Percentiles rank a stretch among this genome's conserved stretches.
phyloP scores from a whole-genome alignment of 2,797 vertebrate species.

The Helicolenus hilgendorfi region DNA sequence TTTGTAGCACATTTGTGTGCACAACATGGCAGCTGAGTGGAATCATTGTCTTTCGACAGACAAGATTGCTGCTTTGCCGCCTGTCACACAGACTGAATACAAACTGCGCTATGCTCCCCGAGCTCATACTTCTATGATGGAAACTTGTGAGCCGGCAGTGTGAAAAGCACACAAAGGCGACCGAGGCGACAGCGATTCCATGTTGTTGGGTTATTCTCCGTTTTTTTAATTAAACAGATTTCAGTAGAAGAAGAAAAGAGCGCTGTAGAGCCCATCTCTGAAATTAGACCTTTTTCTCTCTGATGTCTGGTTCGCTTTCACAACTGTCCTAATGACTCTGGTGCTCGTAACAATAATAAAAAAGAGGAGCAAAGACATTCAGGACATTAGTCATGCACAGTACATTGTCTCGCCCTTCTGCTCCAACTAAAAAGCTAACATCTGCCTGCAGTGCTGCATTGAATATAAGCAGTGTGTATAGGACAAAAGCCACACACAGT shows the following conservation, averaged over 20 bases:
- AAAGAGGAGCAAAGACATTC: conserved; percentile 36
- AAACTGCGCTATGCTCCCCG: conserved; percentile 72
- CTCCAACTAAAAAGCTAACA: conserved; percentile 66
- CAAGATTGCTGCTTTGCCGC: conserved; percentile 79
- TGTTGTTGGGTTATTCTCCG: conserved; percentile 53
- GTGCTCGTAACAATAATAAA: conserved; percentile 21
- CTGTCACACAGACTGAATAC: conserved; percentile 84
- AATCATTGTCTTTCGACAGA: conserved; percentile 84
- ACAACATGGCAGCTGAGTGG: conserved; percentile 79
- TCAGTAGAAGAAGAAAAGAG: conserved; percentile 41
- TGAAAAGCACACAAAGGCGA: conserved; percentile 73
- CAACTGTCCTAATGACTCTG: conserved; percentile 47
- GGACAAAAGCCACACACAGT: conserved; percentile 37
- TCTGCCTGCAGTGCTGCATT: conserved; percentile 59
- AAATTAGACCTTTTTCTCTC: conserved; percentile 55
- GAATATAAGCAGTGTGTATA: conserved; percentile 23
- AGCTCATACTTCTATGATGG: conserved; percentile 70
- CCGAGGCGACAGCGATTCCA: conserved; percentile 43
- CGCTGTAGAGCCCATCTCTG: conserved; percentile 19
- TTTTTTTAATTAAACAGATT: conserved; percentile 73
- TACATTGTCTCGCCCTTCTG: conserved; percentile 53
- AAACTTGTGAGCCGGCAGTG: conserved; percentile 73
- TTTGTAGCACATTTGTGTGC: conserved; percentile 75
- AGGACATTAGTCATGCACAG: conserved; percentile 73
- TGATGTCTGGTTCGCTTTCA: conserved; percentile 53